Percentiles rank a stretch among this genome's conserved stretches.
Evolutionary conservation across 2,888 invertebrate genomes (phyloP).

Genomic region (Synergus itoensis): DNA sequence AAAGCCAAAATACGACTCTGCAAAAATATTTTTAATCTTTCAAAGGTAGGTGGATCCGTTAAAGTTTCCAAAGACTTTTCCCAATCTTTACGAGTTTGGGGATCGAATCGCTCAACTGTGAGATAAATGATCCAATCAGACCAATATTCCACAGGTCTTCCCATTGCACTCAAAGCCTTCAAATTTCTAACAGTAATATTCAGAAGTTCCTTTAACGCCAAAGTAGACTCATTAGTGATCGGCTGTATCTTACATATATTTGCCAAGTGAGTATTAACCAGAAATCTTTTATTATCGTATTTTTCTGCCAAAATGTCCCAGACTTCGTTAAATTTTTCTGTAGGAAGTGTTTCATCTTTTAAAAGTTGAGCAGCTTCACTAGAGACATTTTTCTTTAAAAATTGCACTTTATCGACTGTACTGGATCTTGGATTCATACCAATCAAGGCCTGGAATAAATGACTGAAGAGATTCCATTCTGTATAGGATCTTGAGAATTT

Average conservation of each 20-base stretch:
- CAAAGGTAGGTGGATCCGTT: not conserved
- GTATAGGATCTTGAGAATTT: not conserved
- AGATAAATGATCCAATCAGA: constrained; percentile 4
- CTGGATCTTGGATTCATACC: not conserved
- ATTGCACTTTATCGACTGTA: not conserved
- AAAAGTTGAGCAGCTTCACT: too few species aligned
- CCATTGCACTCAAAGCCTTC: not conserved
- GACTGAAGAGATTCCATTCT: not conserved
- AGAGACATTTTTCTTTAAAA: not conserved
- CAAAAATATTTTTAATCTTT: not conserved
- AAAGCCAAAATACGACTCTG: too few species aligned
- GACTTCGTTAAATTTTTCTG: not conserved
- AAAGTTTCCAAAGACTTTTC: not conserved
- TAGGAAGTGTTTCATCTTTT: too few species aligned
- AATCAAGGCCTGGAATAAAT: constrained; percentile 6
- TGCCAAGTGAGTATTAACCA: not conserved
- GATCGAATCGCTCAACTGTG: not conserved
- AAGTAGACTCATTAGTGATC: not conserved
- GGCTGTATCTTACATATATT: not conserved
- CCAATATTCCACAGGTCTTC: not conserved
- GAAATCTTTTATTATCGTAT: not conserved
- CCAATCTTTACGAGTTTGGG: not conserved
- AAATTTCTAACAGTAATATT: not conserved
- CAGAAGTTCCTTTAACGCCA: not conserved
- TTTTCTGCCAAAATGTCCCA: not conserved